phyloP scores from a whole-genome alignment of 92 coral and sea anemone species.

The Actinernus sp. region DNA sequence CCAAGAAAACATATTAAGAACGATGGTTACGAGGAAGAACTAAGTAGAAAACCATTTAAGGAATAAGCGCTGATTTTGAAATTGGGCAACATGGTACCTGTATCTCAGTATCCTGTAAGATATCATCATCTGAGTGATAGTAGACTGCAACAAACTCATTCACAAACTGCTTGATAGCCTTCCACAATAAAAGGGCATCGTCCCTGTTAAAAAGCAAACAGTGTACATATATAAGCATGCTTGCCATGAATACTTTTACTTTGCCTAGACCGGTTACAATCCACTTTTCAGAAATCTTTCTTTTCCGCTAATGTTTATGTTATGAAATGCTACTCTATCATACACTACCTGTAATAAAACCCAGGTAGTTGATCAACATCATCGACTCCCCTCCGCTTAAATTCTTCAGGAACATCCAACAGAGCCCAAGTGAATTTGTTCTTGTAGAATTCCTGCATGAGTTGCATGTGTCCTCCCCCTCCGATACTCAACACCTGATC shows the following conservation, averaged over 20 bases:
- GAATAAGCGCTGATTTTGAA: no score
- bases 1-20: no score
- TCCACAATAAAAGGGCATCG: conserved; percentile 76
- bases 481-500: conserved; percentile 75
- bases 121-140: conserved; percentile 65
- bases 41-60: no score
- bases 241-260: no score
- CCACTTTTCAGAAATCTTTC: no score
- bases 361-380: conserved; percentile 68
- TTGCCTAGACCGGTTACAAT: no score
- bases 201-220: no score
- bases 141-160: conserved; percentile 47
- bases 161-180: conserved; percentile 66
- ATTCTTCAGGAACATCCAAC: conserved; percentile 64
- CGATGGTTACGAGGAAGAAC: no score
- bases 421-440: conserved; percentile 72
- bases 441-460: conserved; percentile 75
- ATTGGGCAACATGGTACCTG: no score
- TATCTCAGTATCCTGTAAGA: conserved; percentile 64
- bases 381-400: conserved; percentile 68
- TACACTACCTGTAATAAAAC: conserved; percentile 62
- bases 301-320: no score
- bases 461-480: conserved; percentile 85
- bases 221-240: no score
- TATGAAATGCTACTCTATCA: no score